Evolutionary conservation across 2,888 invertebrate species (phyloP).

Genomic region (Lochmaea capreae): DNA sequence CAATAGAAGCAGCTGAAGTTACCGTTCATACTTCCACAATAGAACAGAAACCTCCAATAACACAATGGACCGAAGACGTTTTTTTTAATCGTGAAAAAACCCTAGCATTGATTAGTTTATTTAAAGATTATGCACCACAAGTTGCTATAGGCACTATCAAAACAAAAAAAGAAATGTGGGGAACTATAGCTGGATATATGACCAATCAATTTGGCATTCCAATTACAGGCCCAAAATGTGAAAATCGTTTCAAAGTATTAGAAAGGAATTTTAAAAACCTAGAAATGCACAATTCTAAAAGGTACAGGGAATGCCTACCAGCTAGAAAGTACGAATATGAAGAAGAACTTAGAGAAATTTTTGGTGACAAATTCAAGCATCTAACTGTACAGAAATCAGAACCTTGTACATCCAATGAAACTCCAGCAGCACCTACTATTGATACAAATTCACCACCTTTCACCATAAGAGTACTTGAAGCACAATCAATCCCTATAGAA

Average conservation of each 20-base stretch:
- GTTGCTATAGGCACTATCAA: constrained; percentile 22
- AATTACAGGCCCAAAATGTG: constrained; percentile 28
- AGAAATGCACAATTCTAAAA: constrained; percentile 14
- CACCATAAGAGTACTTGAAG: constrained; percentile 13
- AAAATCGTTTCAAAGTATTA: constrained; percentile 36
- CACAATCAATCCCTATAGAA: constrained; percentile 12
- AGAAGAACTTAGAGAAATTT: constrained; percentile 29
- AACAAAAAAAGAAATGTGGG: constrained; percentile 36
- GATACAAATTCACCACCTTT: constrained; percentile 11
- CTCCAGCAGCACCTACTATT: constrained; percentile 7
- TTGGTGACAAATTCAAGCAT: constrained; percentile 24
- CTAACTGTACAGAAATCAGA: neutral
- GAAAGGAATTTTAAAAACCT: constrained; percentile 29
- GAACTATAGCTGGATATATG: constrained; percentile 20
- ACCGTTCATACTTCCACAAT: constrained; percentile 3
- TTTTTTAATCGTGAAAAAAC: constrained; percentile 29
- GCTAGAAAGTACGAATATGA: constrained; percentile 17
- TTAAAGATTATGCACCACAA: constrained; percentile 27
- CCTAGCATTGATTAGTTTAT: constrained; percentile 25
- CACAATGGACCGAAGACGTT: constrained; percentile 15
- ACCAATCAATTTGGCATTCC: neutral
- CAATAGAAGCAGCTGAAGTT: constrained; percentile 9
- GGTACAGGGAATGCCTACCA: neutral
- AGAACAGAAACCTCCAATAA: neutral
- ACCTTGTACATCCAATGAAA: constrained; percentile 9